Base-by-base conservation (phyloP, 2,113 vertebrate species). In the Prochilodus magdalenae region DNA sequence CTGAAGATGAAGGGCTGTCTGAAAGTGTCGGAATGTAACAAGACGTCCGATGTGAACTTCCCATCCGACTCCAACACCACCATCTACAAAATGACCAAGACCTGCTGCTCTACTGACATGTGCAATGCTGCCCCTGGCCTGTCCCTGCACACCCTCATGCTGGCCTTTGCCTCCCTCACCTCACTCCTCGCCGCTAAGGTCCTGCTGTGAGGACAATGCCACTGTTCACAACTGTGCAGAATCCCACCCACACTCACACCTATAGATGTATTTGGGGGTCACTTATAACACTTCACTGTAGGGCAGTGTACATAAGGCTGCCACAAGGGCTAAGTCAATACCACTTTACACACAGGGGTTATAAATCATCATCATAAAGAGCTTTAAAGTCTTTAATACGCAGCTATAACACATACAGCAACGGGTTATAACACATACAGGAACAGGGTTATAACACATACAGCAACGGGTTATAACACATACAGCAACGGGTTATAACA, bases 1-100 rank as follows among this genome's bases (percentile, higher is more conserved):
- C 0, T 93, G 69, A 74, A 26, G 0, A 88, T 0, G 57, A 94
- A 93, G 84, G 94, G 93, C 30, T 95, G 95, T 47, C 85, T 93
- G 1, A 0, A 0, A 0, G 0, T 2, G 5, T 0, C 0, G 0
- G 0, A 85, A 0, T 95, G 94, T 80, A 93, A 94, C 82, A 0
- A 5, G 71, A 93, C 90, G 2, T 0, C 0, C 0, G 0, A 29
- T 0, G 3, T 29, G 12, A 5, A 0, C 4, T 27, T 89, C n/a
- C 59, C 83, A 0, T 0, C 0, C 3, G 1, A 1, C 13, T 0
- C 0, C n/a, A 92, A 89, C 81, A 1, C 12, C 26, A 84, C 81
- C 0, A 0, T 89, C 11, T 94, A 90, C 89, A 0, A 0, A 0
- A 44, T 94, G n/a, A 88, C n/a, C 16, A 93, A 85, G 73, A 92